Conservation (phyloP, 2,888 invertebrate genomes). For the Diarsia brunnea region DNA sequence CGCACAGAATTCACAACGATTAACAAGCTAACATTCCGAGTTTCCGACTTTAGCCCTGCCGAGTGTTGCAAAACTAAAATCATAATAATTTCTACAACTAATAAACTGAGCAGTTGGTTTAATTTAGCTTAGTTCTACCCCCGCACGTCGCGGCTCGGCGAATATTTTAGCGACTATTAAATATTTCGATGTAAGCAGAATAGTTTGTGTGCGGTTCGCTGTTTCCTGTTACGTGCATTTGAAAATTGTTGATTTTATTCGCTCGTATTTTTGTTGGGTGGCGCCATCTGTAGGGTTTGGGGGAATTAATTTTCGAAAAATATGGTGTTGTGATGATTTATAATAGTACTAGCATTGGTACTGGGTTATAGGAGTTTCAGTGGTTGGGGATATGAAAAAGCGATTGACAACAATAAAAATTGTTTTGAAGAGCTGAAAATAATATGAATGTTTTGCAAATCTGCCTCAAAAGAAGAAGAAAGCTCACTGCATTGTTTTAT, state of each 20-base stretch:
- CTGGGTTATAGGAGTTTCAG: neutral
- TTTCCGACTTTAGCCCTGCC: constrained; percentile 37
- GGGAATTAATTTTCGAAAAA: constrained; percentile 23
- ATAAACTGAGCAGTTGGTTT: constrained; percentile 63
- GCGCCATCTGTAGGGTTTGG: constrained; percentile 46
- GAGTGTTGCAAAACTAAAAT: constrained; percentile 59
- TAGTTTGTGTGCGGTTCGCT: constrained; percentile 54
- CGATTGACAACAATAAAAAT: neutral
- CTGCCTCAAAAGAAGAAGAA: neutral
- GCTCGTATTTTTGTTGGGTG: constrained; percentile 37
- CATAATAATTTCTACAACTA: constrained; percentile 63
- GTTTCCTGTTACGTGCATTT: constrained; percentile 61
- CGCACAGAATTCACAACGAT: constrained; percentile 51
- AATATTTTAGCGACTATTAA: constrained; percentile 69
- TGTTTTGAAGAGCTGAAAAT: neutral
- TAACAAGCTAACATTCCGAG: constrained; percentile 47
- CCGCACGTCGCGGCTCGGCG: constrained; percentile 48
- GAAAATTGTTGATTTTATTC: constrained; percentile 57
- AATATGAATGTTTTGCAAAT: neutral
- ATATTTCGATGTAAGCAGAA: constrained; percentile 70
- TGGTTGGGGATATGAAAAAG: neutral
- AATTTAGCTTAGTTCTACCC: constrained; percentile 60
- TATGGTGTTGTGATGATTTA: constrained; percentile 19
- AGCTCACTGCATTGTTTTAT: neutral
- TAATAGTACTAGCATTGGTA: neutral